Base-by-base conservation (phyloP, 53 echinoderm and acorn worm species). In the Holothuria leucospilota region DNA sequence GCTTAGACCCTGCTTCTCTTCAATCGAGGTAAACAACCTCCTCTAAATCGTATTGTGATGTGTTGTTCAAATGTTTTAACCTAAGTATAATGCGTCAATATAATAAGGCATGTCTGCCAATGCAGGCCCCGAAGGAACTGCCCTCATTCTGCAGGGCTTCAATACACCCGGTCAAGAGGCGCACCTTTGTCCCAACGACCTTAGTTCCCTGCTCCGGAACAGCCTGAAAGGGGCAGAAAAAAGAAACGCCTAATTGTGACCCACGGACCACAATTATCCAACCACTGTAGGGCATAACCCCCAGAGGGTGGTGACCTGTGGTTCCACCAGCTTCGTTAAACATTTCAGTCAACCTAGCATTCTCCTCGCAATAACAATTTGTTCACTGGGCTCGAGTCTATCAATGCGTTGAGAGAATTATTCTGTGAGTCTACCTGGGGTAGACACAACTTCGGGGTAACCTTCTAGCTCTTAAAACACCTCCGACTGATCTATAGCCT, bases 191-290 rank as follows among this genome's bases (percentile, higher is more conserved):
- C 51, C 51, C 77, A 77, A 52, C 27, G 77, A 23, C 0, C 46
- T 52, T n/a, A 77, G 77, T 77, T 77, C 51, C 77, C 77, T 23
- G 20, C 10, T 51, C n/a, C 41, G 11, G 12, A 6, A 23, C 64
- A 23, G 64, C 64, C 9, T 12, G 24, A 20, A 42, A 23, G 39
- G 77, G 77, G 51, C 24, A 40, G n/a, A n/a, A n/a, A n/a, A n/a
- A n/a, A 77, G 21, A 8, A 42, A 23, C 52, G 9, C 20, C 77
- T 77, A 6, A 77, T n/a, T 77, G 51, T 77, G 42, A 20, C 77
- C 49, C 49, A 53, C 51, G 51, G 77, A 23, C 77, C 51, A 77
- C 77, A 77, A 49, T 46, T n/a, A n/a, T 20, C 77, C 77, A 77
- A 20, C n/a, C 77, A 77, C 52, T 77, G 77, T 49, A 49, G 49